Evolutionary conservation across 1,140 invertebrate genomes (phyloP).

Genomic region (Drosophila truncata): DNA sequence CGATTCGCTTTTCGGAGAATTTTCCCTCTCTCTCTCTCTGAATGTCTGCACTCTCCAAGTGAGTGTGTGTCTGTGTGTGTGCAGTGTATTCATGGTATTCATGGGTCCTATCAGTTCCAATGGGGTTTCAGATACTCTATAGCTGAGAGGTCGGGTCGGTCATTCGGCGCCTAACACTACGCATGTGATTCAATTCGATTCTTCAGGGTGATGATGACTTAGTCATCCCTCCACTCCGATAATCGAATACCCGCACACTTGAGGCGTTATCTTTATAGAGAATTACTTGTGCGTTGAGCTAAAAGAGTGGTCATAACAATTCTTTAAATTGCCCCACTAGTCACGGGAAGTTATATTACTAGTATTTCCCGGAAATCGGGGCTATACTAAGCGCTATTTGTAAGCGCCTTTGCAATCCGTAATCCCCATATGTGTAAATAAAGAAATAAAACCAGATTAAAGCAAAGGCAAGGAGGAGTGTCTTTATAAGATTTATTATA

Average conservation of each 20-base stretch:
- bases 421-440: no score
- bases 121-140: conserved; percentile 11
- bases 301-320: conserved; percentile 8
- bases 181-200: conserved; percentile 32
- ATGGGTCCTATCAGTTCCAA: conserved; percentile 27
- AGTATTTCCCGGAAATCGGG: neutral
- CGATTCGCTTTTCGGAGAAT: conserved; percentile 61
- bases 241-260: conserved; percentile 7
- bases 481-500: no score
- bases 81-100: conserved; percentile 22
- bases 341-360: neutral
- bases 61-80: conserved; percentile 31
- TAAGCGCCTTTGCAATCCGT: neutral
- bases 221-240: conserved; percentile 28
- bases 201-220: conserved; percentile 10
- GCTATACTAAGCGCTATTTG: neutral
- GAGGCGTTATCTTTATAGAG: conserved; percentile 28
- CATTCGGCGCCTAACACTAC: conserved; percentile 6
- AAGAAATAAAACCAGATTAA: no score
- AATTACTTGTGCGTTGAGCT: conserved; percentile 8
- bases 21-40: conserved; percentile 40
- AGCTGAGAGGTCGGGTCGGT: conserved; percentile 4
- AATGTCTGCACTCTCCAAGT: neutral
- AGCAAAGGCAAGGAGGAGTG: no score
- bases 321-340: conserved; percentile 14